Evolutionary conservation across 2,888 invertebrate genomes (phyloP), one percentile per base, ranked within the genome.

Genomic region (Hipparchia semele): DNA sequence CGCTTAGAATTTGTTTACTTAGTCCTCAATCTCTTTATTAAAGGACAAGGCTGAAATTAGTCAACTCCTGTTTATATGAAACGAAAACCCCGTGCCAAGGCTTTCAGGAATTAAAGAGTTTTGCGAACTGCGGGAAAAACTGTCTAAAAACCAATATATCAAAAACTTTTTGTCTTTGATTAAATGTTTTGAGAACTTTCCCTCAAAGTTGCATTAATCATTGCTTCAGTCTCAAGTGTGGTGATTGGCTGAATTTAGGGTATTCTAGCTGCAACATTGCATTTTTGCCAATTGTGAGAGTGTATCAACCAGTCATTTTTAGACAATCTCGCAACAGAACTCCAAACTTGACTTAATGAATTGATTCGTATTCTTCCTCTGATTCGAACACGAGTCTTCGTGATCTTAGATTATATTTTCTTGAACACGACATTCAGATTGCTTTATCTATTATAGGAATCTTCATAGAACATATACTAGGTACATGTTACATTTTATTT

Each of bases 1-100:
- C 67, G 71, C 66, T 67, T 66, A 59, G 0, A 58, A 67, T 68
- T 68, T 49, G 65, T 58, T 10, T 60, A 58, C 68, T 68, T 68
- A 51, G 59, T 68, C 59, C 33, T 58, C 59, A 51, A 33, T 2
- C 65, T 53, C 23, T 6, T 39, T 49, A 65, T 65, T 53, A 56
- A 51, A 68, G 39, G 68, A 59, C 68, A 68, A 68, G 68, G 59
- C 12, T 53, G 33, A 65, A 12, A 12, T 45, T 61, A 12, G 10
- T 62, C n/a, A 46, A 7, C 10, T n/a, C 2, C 46, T 61, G n/a
- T 61, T 4, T 45, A 6, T 2, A 13, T n/a, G 7, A 8, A 58
- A 6, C 58, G 13, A 23, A 23, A 8, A 23, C 23, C 7, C 8
- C 13, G 58, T 23, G 8, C 6, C 58, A 13, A 58, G 58, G 23